A percentile compares a stretch with the other conserved stretches of the same genome.
phyloP scores from a whole-genome alignment of 2,888 invertebrate species.

The Campaea margaritaria region DNA sequence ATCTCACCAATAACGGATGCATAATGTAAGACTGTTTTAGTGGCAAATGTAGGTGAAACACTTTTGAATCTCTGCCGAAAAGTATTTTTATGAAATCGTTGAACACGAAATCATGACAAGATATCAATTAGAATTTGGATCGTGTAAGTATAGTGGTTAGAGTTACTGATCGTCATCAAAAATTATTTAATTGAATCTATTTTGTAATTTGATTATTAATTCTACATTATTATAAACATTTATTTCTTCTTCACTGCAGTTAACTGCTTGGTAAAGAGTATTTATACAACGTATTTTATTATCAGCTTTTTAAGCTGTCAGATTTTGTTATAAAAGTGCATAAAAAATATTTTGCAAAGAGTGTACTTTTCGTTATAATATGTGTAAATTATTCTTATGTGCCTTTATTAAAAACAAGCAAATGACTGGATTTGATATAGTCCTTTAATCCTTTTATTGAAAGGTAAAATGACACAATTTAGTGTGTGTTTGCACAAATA shows the following conservation, averaged over 20 bases:
- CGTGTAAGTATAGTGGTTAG: conserved; percentile 10
- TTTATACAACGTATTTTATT: conserved; percentile 26
- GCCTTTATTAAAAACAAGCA: conserved; percentile 72
- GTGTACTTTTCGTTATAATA: conserved; percentile 57
- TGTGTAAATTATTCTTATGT: conserved; percentile 80
- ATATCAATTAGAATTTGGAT: conserved; percentile 24
- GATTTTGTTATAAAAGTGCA: conserved; percentile 43
- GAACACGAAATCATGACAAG: conserved; percentile 31
- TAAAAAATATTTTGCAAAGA: conserved; percentile 62
- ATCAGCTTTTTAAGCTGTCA: conserved; percentile 42
- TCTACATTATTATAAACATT: conserved; percentile 10
- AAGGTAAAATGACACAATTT: conserved; percentile 67
- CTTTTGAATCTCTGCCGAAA: conserved; percentile 57
- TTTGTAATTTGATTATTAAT: conserved; percentile 9
- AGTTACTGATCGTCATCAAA: conserved; percentile 10
- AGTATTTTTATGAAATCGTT: conserved; percentile 44
- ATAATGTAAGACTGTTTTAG: conserved; percentile 63
- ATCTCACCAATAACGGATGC: conserved; percentile 57
- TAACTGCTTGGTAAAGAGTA: conserved; percentile 23
- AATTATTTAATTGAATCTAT: conserved; percentile 1
- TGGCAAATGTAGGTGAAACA: conserved; percentile 62
- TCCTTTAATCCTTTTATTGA: conserved; percentile 71
- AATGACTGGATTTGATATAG: conserved; percentile 82
- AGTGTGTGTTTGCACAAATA: conserved; percentile 80
- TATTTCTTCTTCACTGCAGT: conserved; percentile 17